Evolutionary conservation across 2,113 vertebrate genomes (phyloP).

Genomic region (Antechinus stuartii): DNA sequence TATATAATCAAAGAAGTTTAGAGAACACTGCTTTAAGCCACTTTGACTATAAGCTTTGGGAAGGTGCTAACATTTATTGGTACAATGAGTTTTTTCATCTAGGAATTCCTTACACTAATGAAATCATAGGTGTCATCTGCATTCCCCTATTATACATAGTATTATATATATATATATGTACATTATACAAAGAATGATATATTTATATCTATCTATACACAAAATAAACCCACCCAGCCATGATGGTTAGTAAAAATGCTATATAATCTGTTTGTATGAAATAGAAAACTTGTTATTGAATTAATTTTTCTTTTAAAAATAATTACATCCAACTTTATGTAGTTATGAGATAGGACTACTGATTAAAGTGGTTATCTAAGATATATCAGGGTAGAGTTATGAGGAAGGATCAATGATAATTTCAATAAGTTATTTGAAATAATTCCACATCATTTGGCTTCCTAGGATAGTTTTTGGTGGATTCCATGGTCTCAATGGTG

Average conservation of each 20-base stretch:
- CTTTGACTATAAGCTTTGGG: not conserved
- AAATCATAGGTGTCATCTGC: not conserved
- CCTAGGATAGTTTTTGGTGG: too few relatives aligned
- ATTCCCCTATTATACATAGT: not conserved
- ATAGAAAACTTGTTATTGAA: not conserved
- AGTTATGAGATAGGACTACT: not conserved
- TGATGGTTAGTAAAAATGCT: not conserved
- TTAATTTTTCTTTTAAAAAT: not conserved
- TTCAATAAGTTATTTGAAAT: not conserved
- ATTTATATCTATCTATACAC: too few relatives aligned
- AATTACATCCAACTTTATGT: not conserved
- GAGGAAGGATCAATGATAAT: not conserved
- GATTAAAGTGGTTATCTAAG: not conserved
- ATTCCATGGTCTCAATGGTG: fast-evolving
- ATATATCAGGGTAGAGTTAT: not conserved
- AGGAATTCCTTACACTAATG: not conserved
- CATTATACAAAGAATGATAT: not conserved
- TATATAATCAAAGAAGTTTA: not conserved
- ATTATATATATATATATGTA: not conserved
- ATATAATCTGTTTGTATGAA: not conserved
- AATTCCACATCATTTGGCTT: not conserved
- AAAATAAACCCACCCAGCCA: not conserved
- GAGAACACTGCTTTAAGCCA: not conserved
- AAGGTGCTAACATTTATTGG: not conserved
- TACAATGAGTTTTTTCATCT: not conserved